Base-by-base conservation (phyloP, 2,797 vertebrate genomes). In the Hybognathus amarus region DNA sequence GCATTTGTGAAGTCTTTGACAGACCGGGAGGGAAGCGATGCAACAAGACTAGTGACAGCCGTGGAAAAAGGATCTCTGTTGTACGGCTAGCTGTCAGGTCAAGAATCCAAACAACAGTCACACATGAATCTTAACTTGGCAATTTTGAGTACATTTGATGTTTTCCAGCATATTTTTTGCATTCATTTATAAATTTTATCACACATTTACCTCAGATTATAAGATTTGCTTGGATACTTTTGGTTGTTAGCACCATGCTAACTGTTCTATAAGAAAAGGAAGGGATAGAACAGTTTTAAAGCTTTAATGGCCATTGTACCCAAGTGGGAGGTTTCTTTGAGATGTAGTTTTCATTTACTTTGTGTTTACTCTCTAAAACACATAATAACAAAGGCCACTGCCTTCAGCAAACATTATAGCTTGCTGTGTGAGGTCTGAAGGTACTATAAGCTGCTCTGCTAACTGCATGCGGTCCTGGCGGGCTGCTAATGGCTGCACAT, bases 291-390 rank as follows among this genome's bases (percentile, higher is more conserved):
- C 50, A 24, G 13, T 40, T 40, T 42, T 15, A 38, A 45, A n/a
- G 59, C 20, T 61, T 70, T 50, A 83, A 70, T 45, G 52, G 20
- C 64, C 27, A 17, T 47, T 20, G 24, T 15, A 38, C 66, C 64
- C 75, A 45, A 61, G 79, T 7, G 69, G 30, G 52, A 79, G 76
- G 17, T 80, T 81, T 63, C 30, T 76, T 40, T 59, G 30, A 76
- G 70, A 74, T 70, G 68, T 85, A 63, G 83, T 64, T 83, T 82
- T 83, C 76, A 85, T 85, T 85, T 87, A 75, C 50, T 83, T 79
- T 74, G 54, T 85, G 75, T 82, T 87, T 79, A 68, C 63, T 47
- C 77, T 52, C 52, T 24, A 82, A 67, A 85, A 82, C 71, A 75
- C 52, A 83, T 74, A 79, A 83, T 67, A 79, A 69, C 77, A 47